Percentiles rank a stretch among this genome's conserved stretches.
These are phyloP conservation scores for Chironomus tentans DNA, from an alignment of 2,888 invertebrate species.

Conservation along the genomic window DNA sequence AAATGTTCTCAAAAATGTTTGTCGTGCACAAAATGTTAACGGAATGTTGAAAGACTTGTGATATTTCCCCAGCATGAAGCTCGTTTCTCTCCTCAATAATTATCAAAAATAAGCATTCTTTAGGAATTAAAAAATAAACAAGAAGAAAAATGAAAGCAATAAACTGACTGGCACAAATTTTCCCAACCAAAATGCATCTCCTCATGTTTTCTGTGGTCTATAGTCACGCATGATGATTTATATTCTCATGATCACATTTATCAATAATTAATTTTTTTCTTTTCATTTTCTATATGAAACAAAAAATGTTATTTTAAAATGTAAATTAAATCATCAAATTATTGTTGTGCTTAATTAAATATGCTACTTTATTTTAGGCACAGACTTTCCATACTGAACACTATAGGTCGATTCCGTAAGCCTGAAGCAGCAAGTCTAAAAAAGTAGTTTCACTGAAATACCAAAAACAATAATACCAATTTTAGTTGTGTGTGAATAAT, in stretches of 20 bases:
- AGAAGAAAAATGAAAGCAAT: neutral
- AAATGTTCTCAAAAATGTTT: neutral
- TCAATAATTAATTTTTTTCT: constrained; percentile 13
- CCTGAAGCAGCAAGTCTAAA: no score
- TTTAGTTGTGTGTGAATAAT: no score
- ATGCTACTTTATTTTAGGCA: no score
- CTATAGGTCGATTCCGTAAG: no score
- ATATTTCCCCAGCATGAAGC: no score
- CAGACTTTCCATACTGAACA: no score
- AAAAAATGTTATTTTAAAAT: no score
- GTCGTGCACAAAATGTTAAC: neutral
- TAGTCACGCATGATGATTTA: constrained; percentile 16
- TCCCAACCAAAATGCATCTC: neutral
- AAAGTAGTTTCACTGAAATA: no score
- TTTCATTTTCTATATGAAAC: neutral
- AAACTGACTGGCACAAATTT: neutral
- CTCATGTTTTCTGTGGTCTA: neutral
- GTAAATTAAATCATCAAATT: no score
- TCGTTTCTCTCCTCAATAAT: neutral
- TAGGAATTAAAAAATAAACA: neutral
- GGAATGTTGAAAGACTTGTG: neutral
- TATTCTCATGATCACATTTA: neutral
- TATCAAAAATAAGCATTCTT: neutral
- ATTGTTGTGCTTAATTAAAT: no score
- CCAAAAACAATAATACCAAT: no score